Evolutionary conservation across 2,888 invertebrate genomes (phyloP).

Genomic region (Capitulum mitella): DNA sequence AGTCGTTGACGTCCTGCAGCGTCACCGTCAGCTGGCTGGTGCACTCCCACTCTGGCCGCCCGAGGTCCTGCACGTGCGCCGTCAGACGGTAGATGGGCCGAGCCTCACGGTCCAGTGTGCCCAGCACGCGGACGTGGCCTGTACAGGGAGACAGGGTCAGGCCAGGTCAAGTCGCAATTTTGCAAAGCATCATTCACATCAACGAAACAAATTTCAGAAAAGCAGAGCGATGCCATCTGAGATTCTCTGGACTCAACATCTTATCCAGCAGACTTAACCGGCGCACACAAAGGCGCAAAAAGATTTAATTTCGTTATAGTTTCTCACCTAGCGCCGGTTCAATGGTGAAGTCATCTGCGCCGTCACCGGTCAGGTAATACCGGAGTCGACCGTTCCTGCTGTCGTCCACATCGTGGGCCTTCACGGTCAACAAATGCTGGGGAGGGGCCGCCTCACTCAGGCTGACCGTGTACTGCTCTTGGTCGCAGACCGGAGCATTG

Average conservation of each 20-base stretch:
- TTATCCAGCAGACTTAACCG: slow-evolving; percentile 41
- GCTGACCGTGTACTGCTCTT: slow-evolving; percentile 31
- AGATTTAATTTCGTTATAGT: no score
- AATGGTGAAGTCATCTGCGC: slow-evolving; percentile 57
- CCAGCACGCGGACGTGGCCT: slow-evolving; percentile 67
- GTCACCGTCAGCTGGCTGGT: slow-evolving; percentile 53
- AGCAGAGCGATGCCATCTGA: no score
- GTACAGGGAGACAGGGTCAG: slow-evolving; percentile 53
- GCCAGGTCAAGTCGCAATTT: background rate
- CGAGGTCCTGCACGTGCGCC: slow-evolving; percentile 78
- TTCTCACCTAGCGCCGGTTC: slow-evolving; percentile 76
- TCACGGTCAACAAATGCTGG: slow-evolving; percentile 47
- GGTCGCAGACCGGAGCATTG: slow-evolving; percentile 34
- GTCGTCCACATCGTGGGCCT: slow-evolving; percentile 74
- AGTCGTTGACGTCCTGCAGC: slow-evolving; percentile 42
- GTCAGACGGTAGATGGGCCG: slow-evolving; percentile 61
- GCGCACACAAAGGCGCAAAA: no score
- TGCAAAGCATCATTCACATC: no score
- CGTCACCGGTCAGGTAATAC: slow-evolving; percentile 33
- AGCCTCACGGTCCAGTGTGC: slow-evolving; percentile 69
- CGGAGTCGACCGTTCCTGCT: slow-evolving; percentile 41
- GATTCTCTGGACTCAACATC: no score
- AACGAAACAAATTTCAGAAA: no score
- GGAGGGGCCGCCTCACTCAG: slow-evolving; percentile 32
- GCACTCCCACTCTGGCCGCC: slow-evolving; percentile 56